Evolutionary conservation across 2,797 vertebrate genomes (phyloP).

Genomic region (Melanotaenia parkinsoni): DNA sequence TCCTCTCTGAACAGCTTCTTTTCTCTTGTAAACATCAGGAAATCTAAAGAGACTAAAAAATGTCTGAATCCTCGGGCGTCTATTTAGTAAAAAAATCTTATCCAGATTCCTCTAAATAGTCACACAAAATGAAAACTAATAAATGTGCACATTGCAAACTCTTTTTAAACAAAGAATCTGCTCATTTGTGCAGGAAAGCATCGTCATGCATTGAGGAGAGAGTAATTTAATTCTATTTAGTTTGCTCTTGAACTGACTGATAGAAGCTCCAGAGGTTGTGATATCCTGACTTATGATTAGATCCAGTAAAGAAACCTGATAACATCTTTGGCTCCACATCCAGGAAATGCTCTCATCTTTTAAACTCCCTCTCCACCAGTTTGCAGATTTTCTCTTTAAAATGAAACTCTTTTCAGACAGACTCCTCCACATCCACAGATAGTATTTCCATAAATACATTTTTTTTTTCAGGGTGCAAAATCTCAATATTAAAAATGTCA

Average conservation of each 20-base stretch:
- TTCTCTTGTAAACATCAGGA: neutral
- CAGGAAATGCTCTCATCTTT: constrained; percentile 16
- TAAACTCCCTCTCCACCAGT: constrained; percentile 1
- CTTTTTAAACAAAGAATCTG: neutral
- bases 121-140: too few species aligned
- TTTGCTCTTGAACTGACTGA: neutral
- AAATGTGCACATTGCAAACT: neutral
- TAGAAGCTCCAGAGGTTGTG: neutral
- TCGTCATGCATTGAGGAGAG: neutral
- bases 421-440: neutral
- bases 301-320: constrained; percentile 32
- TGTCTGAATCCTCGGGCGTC: neutral
- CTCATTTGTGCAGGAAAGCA: neutral
- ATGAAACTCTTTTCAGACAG: neutral
- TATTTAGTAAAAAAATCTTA: too few species aligned
- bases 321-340: constrained; percentile 15
- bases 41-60: neutral
- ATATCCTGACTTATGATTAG: constrained; percentile 18
- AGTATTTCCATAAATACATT: neutral
- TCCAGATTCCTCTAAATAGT: too few species aligned
- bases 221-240: neutral
- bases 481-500: neutral
- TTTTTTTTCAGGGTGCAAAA: neutral
- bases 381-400: neutral
- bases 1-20: neutral